Evolutionary conservation across 53 echinoderm and acorn worm genomes (phyloP).

Genomic region (Holothuria scabra): DNA sequence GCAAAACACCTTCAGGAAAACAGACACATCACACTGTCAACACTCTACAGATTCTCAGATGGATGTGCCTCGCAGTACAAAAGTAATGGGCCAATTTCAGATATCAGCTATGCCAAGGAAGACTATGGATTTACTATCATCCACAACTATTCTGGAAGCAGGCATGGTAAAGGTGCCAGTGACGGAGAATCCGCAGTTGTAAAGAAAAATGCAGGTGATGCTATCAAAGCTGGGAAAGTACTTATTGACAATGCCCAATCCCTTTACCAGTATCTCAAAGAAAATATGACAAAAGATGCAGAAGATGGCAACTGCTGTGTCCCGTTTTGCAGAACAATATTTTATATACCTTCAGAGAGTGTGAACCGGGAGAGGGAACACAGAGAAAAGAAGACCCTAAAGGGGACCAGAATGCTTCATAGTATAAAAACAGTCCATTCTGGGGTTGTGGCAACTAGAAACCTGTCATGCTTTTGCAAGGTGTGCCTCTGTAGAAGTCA

Average conservation of each 20-base stretch:
- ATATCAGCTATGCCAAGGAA: constrained; percentile 53
- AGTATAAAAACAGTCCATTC: constrained; percentile 45
- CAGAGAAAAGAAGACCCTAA: constrained; percentile 47
- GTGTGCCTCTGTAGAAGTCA: background rate
- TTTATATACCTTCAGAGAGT: constrained; percentile 41
- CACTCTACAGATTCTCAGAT: constrained; percentile 56
- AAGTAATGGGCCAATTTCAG: constrained; percentile 62
- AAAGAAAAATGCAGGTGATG: constrained; percentile 60
- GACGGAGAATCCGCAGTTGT: constrained; percentile 87
- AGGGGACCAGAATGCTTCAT: constrained; percentile 66
- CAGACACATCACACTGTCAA: constrained; percentile 4
- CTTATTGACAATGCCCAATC: constrained; percentile 55
- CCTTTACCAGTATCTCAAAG: constrained; percentile 46
- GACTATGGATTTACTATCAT: constrained; percentile 40
- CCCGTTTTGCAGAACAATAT: constrained; percentile 56
- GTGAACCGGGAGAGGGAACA: constrained; percentile 46
- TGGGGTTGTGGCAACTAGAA: constrained; percentile 59
- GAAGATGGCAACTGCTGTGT: constrained; percentile 50
- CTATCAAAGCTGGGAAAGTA: constrained; percentile 60
- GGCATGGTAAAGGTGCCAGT: constrained; percentile 79
- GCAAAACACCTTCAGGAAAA: constrained; percentile 36
- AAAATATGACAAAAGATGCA: constrained; percentile 52
- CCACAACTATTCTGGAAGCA: constrained; percentile 59
- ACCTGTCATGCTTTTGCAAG: constrained; percentile 66
- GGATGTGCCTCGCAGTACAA: constrained; percentile 73